Evolutionary conservation across 2,113 vertebrate species (phyloP).

Genomic region (Poeciliopsis retropinna): DNA sequence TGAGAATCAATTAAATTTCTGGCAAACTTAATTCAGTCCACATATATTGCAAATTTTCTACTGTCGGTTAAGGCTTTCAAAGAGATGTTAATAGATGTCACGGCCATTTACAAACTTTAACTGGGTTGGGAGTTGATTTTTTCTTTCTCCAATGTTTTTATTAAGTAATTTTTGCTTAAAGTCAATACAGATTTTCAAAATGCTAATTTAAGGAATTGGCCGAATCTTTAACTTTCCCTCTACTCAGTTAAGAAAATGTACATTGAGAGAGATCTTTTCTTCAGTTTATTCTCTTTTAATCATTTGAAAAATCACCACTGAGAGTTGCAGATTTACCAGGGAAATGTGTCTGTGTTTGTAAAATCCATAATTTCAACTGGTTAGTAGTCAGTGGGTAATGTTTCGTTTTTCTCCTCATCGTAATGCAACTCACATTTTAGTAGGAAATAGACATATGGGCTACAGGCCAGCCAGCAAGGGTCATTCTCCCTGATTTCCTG

Average conservation of each 20-base stretch:
- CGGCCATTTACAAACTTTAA: neutral
- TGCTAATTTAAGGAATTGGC: neutral
- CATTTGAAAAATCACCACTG: neutral
- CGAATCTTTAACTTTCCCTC: neutral
- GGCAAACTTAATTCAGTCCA: slow-evolving; percentile 27
- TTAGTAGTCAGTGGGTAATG: neutral
- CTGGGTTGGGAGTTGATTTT: slow-evolving; percentile 12
- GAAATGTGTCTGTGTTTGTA: neutral
- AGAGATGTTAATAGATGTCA: slow-evolving; percentile 16
- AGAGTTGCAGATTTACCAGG: neutral
- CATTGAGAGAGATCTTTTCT: neutral
- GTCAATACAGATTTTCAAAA: neutral
- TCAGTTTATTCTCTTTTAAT: neutral
- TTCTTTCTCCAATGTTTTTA: neutral
- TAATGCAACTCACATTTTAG: neutral
- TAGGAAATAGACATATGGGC: neutral
- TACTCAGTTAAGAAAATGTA: neutral
- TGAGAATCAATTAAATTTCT: slow-evolving; percentile 50
- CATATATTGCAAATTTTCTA: slow-evolving; percentile 15
- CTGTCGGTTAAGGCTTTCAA: slow-evolving; percentile 4
- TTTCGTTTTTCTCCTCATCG: neutral
- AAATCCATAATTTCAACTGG: neutral
- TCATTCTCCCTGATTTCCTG: neutral
- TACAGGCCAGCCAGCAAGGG: neutral
- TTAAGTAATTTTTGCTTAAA: neutral